Conservation (phyloP, 2,797 vertebrate species). For the Acanthis flammea region DNA sequence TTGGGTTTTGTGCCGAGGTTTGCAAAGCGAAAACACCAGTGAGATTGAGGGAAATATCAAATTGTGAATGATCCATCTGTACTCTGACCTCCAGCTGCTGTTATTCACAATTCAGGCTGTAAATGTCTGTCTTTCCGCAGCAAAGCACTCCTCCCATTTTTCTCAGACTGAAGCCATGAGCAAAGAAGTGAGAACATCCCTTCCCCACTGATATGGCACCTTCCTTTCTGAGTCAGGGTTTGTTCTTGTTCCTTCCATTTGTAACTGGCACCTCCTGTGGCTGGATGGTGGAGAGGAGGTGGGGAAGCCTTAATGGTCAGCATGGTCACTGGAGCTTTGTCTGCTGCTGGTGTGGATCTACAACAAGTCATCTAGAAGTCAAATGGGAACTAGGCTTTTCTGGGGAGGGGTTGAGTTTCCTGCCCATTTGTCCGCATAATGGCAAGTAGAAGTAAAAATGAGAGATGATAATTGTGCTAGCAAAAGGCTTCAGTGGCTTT, state of each 20-base stretch:
- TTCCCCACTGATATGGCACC: neutral
- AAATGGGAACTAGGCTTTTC: conserved; percentile 8
- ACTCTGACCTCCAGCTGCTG: neutral
- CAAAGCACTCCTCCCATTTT: neutral
- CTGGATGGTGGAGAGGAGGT: neutral
- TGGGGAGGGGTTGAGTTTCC: neutral
- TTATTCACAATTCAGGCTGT: neutral
- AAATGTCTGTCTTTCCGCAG: neutral
- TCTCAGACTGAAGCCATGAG: neutral
- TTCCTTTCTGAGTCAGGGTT: neutral
- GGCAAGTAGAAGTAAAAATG: conserved; percentile 27
- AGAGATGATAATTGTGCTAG: neutral
- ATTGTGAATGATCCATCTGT: neutral
- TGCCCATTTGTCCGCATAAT: neutral
- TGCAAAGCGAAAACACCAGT: neutral
- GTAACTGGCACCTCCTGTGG: neutral
- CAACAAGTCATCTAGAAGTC: neutral
- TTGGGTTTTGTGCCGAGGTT: neutral
- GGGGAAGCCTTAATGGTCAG: neutral
- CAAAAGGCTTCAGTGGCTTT: conserved; percentile 6
- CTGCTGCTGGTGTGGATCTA: neutral
- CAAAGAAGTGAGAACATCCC: neutral
- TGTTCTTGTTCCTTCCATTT: neutral
- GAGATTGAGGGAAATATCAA: neutral
- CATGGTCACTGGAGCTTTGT: neutral